Conservation (phyloP, 2,113 vertebrate species). For the Pogonocichla stellata region DNA sequence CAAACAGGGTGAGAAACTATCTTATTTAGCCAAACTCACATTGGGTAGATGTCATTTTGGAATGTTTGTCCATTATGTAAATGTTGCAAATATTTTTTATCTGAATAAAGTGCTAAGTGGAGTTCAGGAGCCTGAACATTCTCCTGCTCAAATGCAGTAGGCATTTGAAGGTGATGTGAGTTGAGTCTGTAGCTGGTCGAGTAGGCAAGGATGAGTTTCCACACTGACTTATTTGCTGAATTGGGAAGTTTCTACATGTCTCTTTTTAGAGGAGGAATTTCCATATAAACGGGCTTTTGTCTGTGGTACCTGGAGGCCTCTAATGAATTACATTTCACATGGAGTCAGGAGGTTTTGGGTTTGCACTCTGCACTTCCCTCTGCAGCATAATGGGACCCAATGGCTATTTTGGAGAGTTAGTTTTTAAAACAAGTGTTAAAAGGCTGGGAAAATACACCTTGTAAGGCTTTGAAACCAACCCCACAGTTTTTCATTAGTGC, state of each 20-base stretch:
- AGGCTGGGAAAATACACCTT: neutral
- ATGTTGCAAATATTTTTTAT: neutral
- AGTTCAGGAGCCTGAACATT: neutral
- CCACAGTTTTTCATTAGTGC: neutral
- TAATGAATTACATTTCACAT: conserved; percentile 50
- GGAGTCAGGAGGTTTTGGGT: neutral
- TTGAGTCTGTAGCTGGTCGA: neutral
- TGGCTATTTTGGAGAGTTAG: conserved; percentile 17
- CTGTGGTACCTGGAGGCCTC: conserved; percentile 3
- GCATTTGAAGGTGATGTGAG: neutral
- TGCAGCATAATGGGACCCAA: neutral
- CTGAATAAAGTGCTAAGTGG: neutral
- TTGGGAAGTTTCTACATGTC: neutral
- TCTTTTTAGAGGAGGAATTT: conserved; percentile 31
- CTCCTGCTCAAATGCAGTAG: neutral
- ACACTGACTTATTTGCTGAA: conserved; percentile 36
- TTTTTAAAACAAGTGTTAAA: conserved; percentile 41
- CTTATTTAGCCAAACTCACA: neutral
- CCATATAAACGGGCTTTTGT: conserved; percentile 43
- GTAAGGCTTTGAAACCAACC: conserved; percentile 17
- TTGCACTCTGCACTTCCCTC: neutral
- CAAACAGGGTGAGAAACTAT: neutral
- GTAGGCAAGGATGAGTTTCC: neutral
- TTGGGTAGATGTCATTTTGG: neutral
- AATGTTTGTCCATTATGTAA: neutral